Evolutionary conservation across 2,797 vertebrate genomes (phyloP).

Genomic region (Glossophaga mutica): DNA sequence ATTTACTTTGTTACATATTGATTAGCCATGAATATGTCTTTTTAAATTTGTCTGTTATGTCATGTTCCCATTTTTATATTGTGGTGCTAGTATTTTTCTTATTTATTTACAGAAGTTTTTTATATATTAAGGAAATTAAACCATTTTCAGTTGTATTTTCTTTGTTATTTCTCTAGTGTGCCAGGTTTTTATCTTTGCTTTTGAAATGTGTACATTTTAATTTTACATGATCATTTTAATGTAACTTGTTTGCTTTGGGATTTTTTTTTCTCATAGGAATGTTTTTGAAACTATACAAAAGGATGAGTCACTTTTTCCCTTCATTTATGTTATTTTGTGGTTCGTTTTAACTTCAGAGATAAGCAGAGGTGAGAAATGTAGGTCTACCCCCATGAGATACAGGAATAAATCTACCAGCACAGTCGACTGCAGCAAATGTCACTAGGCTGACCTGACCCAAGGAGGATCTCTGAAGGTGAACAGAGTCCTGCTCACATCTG

Average conservation of each 20-base stretch:
- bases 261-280: not conserved
- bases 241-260: not conserved
- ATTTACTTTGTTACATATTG: not conserved
- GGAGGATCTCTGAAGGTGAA: constrained; percentile 61
- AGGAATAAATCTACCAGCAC: constrained; percentile 34
- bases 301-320: not conserved
- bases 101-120: constrained; percentile 2
- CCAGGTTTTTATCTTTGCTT: not conserved
- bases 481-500: constrained; percentile 29
- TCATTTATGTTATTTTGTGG: constrained; percentile 22
- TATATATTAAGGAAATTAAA: not conserved
- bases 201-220: not conserved
- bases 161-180: not conserved
- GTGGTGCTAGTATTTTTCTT: not conserved
- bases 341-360: constrained; percentile 43
- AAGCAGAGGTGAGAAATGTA: constrained; percentile 41
- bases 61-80: not conserved
- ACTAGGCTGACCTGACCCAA: constrained; percentile 7
- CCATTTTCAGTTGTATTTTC: not conserved
- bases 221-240: constrained; percentile 20
- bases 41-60: not conserved
- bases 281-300: constrained; percentile 14
- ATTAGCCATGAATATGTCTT: not conserved
- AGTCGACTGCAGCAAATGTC: constrained; percentile 27
- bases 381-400: constrained; percentile 43